Evolutionary conservation across 2,888 invertebrate species (phyloP).

Genomic region (Panopea generosa): DNA sequence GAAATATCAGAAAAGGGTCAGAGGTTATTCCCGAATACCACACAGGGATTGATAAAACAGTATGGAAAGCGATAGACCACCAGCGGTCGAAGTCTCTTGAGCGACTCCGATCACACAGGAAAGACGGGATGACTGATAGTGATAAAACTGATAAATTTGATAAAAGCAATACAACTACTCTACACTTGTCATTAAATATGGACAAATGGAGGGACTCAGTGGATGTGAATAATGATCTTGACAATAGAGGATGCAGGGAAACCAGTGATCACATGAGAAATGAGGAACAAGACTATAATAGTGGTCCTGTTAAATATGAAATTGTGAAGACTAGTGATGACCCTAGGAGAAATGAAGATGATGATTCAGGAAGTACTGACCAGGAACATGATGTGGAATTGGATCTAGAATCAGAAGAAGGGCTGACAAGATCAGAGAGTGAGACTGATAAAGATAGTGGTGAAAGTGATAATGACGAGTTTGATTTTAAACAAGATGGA

Average conservation of each 20-base stretch:
- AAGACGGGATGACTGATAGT: slow-evolving; percentile 23
- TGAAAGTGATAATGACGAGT: slow-evolving; percentile 48
- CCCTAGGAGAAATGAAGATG: neutral
- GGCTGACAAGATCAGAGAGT: slow-evolving; percentile 10
- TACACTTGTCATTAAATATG: slow-evolving; percentile 38
- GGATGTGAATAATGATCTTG: neutral
- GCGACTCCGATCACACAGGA: slow-evolving; percentile 55
- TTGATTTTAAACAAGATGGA: slow-evolving; percentile 38
- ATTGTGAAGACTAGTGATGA: no score
- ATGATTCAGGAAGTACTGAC: slow-evolving; percentile 6
- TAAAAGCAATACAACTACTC: slow-evolving; percentile 25
- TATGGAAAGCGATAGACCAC: slow-evolving; percentile 72
- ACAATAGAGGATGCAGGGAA: neutral
- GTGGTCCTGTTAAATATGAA: neutral
- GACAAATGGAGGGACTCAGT: neutral
- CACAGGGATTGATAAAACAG: slow-evolving; percentile 69
- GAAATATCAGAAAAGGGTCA: slow-evolving; percentile 37
- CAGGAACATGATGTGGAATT: slow-evolving; percentile 21
- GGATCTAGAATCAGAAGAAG: slow-evolving; percentile 22
- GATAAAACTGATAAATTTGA: slow-evolving; percentile 11
- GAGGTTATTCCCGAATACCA: slow-evolving; percentile 58
- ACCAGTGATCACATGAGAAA: no score
- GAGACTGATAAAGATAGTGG: slow-evolving; percentile 7
- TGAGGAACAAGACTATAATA: neutral
- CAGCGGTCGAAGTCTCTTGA: slow-evolving; percentile 69